Percentiles rank a stretch among this genome's conserved stretches.
phyloP scores from a whole-genome alignment of 2,113 vertebrate genomes.

The Rutilus rutilus region DNA sequence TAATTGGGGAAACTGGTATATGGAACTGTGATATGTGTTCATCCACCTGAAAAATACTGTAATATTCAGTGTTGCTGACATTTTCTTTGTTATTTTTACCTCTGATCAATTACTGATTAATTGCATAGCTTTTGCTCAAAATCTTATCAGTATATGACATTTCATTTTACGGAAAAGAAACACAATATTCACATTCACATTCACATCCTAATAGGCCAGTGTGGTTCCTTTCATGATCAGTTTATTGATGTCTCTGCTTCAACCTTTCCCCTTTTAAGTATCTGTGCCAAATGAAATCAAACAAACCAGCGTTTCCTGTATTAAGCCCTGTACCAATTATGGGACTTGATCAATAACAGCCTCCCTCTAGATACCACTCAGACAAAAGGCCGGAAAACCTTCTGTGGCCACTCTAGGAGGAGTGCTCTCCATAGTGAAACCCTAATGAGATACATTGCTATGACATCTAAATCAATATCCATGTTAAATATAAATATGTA shows the following conservation, averaged over 20 bases:
- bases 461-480: slow-evolving; percentile 51
- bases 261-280: slow-evolving; percentile 22
- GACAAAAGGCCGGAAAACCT: slow-evolving; percentile 35
- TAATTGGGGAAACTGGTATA: background rate
- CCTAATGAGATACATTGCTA: slow-evolving; percentile 37
- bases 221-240: slow-evolving; percentile 32
- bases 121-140: background rate
- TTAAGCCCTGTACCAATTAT: slow-evolving; percentile 47
- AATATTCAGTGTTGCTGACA: background rate
- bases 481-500: slow-evolving; percentile 57
- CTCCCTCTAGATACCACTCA: slow-evolving; percentile 43
- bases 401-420: slow-evolving; percentile 32
- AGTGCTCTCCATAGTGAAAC: slow-evolving; percentile 23
- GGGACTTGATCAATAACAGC: slow-evolving; percentile 47
- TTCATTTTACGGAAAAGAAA: slow-evolving; percentile 16
- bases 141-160: background rate
- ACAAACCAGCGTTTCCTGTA: slow-evolving; percentile 47
- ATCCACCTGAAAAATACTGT: background rate
- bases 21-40: background rate
- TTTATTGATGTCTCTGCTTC: slow-evolving; percentile 31
- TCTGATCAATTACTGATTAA: slow-evolving; percentile 17
- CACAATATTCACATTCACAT: background rate
- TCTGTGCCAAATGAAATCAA: slow-evolving; percentile 38
- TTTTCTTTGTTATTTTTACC: background rate
- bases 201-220: background rate